phyloP scores from a whole-genome alignment of 2,797 vertebrate genomes.

The Podargus strigoides region DNA sequence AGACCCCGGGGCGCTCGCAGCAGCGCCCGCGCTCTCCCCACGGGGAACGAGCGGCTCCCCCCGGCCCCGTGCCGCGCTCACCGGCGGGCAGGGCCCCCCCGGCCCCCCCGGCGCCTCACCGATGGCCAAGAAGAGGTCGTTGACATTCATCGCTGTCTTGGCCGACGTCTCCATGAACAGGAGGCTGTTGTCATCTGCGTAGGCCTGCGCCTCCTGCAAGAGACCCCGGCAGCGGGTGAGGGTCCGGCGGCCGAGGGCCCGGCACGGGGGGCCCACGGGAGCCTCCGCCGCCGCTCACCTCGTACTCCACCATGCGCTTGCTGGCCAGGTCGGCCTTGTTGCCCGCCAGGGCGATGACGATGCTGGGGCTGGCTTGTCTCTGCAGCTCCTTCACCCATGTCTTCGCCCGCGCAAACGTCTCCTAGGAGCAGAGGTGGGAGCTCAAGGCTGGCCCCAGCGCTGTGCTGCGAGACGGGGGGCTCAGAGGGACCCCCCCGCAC shows the following conservation, averaged over 20 bases:
- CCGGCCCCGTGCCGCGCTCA: too few species aligned
- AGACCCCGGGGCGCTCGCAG: too few species aligned
- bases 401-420: conserved; percentile 80
- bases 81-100: too few species aligned
- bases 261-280: too few species aligned
- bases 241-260: accelerated
- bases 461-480: neutral
- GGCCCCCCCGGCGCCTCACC: conserved; percentile 57
- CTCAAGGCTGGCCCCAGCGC: neutral
- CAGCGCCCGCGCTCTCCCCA: too few species aligned
- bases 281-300: conserved; percentile 52
- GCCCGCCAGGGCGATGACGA: conserved; percentile 79
- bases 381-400: conserved; percentile 84
- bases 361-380: conserved; percentile 81
- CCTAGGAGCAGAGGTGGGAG: conserved; percentile 43
- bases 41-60: too few species aligned
- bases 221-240: neutral
- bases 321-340: conserved; percentile 82
- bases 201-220: conserved; percentile 78
- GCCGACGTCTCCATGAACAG: conserved; percentile 84
- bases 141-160: conserved; percentile 83
- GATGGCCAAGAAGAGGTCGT: conserved; percentile 82
- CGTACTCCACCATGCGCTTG: conserved; percentile 81
- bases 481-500: neutral
- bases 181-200: conserved; percentile 82